phyloP scores from a whole-genome alignment of 2,113 vertebrate genomes.

The Phylloscopus trochilus region DNA sequence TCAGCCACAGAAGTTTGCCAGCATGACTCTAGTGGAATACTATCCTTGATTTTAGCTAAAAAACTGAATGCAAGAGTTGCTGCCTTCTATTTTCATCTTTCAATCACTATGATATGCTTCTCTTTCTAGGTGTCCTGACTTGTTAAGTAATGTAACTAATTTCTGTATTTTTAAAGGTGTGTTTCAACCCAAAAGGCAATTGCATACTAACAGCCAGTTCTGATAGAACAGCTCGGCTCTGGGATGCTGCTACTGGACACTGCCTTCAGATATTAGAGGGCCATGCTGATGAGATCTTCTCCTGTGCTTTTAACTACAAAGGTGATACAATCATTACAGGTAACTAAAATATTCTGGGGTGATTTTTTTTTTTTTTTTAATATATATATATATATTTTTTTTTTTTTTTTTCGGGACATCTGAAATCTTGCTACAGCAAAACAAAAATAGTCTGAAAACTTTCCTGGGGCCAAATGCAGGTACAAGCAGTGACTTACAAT shows the following conservation, averaged over 20 bases:
- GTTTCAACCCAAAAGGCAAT: conserved; percentile 91
- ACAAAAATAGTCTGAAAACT: background rate
- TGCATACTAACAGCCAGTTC: conserved; percentile 87
- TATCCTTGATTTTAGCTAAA: background rate
- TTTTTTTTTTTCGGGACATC: background rate
- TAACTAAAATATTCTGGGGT: background rate
- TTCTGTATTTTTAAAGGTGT: conserved; percentile 76
- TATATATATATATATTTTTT: no score
- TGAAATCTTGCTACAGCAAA: background rate
- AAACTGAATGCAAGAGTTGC: background rate
- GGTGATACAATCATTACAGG: conserved; percentile 90
- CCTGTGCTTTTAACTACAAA: conserved; percentile 92
- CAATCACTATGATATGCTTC: background rate
- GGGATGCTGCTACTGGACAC: conserved; percentile 85
- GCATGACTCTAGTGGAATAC: background rate
- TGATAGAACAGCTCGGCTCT: conserved; percentile 91
- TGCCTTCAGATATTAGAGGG: conserved; percentile 90
- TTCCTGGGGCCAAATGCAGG: background rate
- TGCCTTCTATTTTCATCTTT: background rate
- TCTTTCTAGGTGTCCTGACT: background rate
- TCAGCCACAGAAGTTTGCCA: background rate
- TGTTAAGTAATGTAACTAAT: background rate
- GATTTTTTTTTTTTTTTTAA: background rate
- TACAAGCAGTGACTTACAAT: background rate
- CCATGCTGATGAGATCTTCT: conserved; percentile 92